Conservation (phyloP, 2,113 vertebrate species). For the Leiothrix lutea region DNA sequence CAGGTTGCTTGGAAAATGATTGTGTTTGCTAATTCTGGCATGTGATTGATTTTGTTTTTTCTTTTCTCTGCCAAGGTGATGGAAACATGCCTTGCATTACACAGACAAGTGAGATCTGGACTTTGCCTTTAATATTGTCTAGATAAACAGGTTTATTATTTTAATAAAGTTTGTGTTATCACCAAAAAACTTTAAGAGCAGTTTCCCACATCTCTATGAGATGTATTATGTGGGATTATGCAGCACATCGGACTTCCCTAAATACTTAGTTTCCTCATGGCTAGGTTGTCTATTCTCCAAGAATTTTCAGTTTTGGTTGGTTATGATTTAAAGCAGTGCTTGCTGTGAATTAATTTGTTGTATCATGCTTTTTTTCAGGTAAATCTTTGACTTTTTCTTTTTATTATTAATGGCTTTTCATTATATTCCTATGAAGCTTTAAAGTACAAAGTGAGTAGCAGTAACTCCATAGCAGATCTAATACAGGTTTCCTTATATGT, state of each 20-base stretch:
- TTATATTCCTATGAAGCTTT: background rate
- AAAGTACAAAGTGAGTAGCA: background rate
- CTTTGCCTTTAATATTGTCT: background rate
- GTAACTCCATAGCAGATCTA: background rate
- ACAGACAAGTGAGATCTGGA: background rate
- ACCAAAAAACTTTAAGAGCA: background rate
- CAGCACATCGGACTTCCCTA: rapidly evolving
- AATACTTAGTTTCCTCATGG: background rate
- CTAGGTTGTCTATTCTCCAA: background rate
- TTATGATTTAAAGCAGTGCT: background rate
- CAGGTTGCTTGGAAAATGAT: background rate
- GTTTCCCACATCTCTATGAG: background rate
- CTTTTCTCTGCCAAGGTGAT: background rate
- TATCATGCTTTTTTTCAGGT: background rate
- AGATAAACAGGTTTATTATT: background rate
- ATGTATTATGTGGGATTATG: rapidly evolving
- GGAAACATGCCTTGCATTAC: background rate
- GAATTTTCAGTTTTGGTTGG: background rate
- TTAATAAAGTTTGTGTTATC: background rate
- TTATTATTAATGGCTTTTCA: background rate
- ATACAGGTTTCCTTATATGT: background rate
- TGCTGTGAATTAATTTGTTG: background rate
- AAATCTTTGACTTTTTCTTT: background rate
- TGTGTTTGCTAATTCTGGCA: background rate
- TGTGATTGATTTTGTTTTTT: background rate